phyloP scores from a whole-genome alignment of 2,888 invertebrate genomes.

The Eupeodes latifasciatus region DNA sequence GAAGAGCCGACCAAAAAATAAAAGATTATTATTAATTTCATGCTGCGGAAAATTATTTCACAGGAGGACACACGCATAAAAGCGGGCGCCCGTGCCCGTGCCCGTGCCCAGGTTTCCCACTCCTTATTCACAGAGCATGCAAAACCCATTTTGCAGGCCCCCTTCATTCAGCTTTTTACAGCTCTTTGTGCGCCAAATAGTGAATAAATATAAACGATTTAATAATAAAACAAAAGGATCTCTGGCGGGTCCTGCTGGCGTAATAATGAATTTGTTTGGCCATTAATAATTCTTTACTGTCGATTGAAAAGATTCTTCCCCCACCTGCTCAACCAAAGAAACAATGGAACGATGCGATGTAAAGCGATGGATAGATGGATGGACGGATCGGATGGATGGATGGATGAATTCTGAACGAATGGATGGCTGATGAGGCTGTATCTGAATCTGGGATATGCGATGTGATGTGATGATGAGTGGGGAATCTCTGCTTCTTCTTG shows the following conservation, averaged over 20 bases:
- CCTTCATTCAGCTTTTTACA: slow-evolving; percentile 11
- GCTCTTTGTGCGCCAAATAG: slow-evolving; percentile 50
- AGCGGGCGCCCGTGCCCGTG: slow-evolving; percentile 22
- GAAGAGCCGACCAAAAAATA: slow-evolving; percentile 16
- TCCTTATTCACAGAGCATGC: neutral
- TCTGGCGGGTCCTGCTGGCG: slow-evolving; percentile 48
- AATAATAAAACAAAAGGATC: slow-evolving; percentile 70
- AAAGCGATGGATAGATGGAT: slow-evolving; percentile 43
- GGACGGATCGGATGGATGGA: neutral
- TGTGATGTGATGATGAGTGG: slow-evolving; percentile 47
- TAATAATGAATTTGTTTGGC: slow-evolving; percentile 75
- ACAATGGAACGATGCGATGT: slow-evolving; percentile 25
- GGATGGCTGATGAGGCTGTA: neutral
- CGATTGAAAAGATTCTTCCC: slow-evolving; percentile 71
- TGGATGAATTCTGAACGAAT: neutral
- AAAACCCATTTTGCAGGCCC: neutral
- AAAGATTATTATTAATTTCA: slow-evolving; percentile 52
- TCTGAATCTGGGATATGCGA: slow-evolving; percentile 14
- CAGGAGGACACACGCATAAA: slow-evolving; percentile 71
- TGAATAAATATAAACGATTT: slow-evolving; percentile 66
- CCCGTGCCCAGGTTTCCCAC: neutral
- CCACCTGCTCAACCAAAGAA: neutral
- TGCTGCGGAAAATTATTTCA: slow-evolving; percentile 65
- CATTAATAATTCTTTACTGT: slow-evolving; percentile 76
- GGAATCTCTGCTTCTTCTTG: slow-evolving; percentile 63